Conservation (phyloP, 1,140 invertebrate genomes). For the Drosophila miranda region DNA sequence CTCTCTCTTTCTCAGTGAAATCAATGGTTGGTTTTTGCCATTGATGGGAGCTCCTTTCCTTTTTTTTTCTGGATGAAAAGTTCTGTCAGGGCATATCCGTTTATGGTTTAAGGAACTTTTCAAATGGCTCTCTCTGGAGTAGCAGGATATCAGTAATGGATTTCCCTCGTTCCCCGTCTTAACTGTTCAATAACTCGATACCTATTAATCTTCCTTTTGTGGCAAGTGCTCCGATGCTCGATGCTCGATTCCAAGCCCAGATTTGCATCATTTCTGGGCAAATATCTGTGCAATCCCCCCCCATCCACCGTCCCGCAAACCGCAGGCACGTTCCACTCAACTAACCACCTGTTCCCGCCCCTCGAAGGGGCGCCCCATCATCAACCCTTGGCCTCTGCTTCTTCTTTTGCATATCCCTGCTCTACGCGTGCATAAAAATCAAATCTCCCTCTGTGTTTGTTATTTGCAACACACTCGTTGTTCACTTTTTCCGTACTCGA, state of each 20-base stretch:
- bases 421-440: slow-evolving; percentile 73
- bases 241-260: slow-evolving; percentile 12
- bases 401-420: background rate
- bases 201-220: slow-evolving; percentile 8
- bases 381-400: background rate
- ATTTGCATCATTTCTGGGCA: slow-evolving; percentile 35
- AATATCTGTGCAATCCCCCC: slow-evolving; percentile 49
- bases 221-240: background rate
- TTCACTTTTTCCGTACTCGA: slow-evolving; percentile 33
- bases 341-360: slow-evolving; percentile 10
- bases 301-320: slow-evolving; percentile 19
- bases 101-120: slow-evolving; percentile 16
- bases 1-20: slow-evolving; percentile 1
- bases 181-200: background rate
- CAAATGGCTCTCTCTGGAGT: slow-evolving; percentile 4
- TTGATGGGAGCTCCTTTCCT: slow-evolving; percentile 27
- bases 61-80: slow-evolving; percentile 30
- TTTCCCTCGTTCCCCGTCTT: slow-evolving; percentile 11
- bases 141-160: too few species aligned
- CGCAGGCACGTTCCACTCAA: slow-evolving; percentile 57
- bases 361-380: too few species aligned
- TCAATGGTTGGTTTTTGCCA: slow-evolving; percentile 30
- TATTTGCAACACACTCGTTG: slow-evolving; percentile 59
- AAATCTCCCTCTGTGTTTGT: slow-evolving; percentile 68
- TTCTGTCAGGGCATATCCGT: slow-evolving; percentile 24